Percentiles rank a stretch among this genome's conserved stretches.
These are phyloP conservation scores for Therioaphis trifolii DNA, from an alignment of 2,888 invertebrate genomes.

Conservation along the genomic window DNA sequence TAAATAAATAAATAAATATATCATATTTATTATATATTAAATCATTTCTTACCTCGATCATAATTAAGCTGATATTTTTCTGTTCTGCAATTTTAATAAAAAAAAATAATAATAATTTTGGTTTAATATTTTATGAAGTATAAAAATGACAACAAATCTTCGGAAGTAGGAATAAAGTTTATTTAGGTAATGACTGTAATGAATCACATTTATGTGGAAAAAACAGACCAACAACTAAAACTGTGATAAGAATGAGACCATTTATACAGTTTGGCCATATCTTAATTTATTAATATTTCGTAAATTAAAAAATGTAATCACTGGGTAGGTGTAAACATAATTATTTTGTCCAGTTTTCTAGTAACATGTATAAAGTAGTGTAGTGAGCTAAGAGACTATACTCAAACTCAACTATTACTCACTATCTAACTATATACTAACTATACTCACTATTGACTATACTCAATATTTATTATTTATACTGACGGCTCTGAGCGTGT, in stretches of 20 bases:
- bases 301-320: background rate
- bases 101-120: background rate
- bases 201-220: slow-evolving; percentile 21
- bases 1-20: no score
- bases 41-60: slow-evolving; percentile 16
- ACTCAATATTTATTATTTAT: no score
- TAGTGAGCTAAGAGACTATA: no score
- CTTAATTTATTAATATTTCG: background rate
- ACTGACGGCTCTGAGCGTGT: no score
- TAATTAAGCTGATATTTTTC: background rate
- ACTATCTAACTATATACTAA: no score
- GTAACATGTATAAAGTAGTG: no score
- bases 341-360: slow-evolving; percentile 18
- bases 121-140: background rate
- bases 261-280: slow-evolving; percentile 30
- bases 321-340: slow-evolving; percentile 40
- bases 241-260: slow-evolving; percentile 19
- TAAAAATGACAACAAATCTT: background rate
- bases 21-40: no score
- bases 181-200: slow-evolving; percentile 24
- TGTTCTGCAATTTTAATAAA: background rate
- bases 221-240: background rate
- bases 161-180: background rate
- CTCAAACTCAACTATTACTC: no score
- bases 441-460: no score